phyloP scores from a whole-genome alignment of 2,888 invertebrate genomes.

The Ptychoptera contaminata region DNA sequence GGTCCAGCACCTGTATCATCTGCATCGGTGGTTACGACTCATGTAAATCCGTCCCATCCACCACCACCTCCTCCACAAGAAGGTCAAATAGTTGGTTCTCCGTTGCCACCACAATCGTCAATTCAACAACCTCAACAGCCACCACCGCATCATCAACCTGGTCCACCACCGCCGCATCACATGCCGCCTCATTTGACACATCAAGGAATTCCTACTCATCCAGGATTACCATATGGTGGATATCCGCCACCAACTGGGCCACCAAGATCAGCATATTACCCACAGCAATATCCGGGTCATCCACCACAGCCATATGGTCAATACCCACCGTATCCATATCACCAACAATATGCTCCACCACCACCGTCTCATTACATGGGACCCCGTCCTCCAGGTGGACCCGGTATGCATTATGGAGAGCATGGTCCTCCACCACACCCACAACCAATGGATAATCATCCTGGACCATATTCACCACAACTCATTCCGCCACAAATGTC shows the following conservation, averaged over 20 bases:
- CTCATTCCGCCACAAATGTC: constrained; percentile 6
- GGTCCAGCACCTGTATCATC: constrained; percentile 10
- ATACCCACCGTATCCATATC: constrained; percentile 27
- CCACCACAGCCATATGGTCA: constrained; percentile 27
- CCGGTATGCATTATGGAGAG: constrained; percentile 14
- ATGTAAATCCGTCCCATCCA: constrained; percentile 12
- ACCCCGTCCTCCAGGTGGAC: constrained; percentile 17
- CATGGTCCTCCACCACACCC: constrained; percentile 15
- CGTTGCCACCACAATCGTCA: constrained; percentile 8
- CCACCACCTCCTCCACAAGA: constrained; percentile 16
- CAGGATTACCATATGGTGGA: constrained; percentile 22
- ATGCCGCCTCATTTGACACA: constrained; percentile 23
- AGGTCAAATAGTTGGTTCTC: constrained; percentile 5
- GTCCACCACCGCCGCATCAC: constrained; percentile 19
- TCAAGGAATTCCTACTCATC: constrained; percentile 23
- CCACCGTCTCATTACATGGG: constrained; percentile 24
- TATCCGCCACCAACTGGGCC: constrained; percentile 26
- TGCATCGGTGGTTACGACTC: constrained; percentile 8
- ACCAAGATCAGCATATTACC: constrained; percentile 27
- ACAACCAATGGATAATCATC: constrained; percentile 15
- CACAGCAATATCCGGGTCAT: constrained; percentile 29
- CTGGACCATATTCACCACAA: constrained; percentile 14
- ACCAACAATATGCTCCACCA: constrained; percentile 27
- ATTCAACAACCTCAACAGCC: constrained; percentile 12
- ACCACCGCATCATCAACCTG: constrained; percentile 20